phyloP scores from a whole-genome alignment of 2,113 vertebrate species.

The Phrynosoma blainvillii region DNA sequence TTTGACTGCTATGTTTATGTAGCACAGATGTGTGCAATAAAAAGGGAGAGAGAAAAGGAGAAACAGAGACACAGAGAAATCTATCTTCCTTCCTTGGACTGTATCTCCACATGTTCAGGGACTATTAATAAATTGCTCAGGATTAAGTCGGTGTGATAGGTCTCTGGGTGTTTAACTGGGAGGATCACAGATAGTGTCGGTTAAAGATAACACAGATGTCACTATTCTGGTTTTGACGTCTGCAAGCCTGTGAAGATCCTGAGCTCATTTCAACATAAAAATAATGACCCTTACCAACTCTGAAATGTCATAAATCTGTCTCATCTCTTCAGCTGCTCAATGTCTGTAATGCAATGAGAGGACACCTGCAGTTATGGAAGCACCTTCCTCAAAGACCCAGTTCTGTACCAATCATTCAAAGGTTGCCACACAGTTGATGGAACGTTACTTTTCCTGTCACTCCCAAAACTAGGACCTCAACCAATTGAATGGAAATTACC shows the following conservation, averaged over 20 bases:
- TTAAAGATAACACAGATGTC: background rate
- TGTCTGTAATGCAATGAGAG: background rate
- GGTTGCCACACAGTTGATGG: background rate
- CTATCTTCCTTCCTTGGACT: background rate
- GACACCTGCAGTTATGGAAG: background rate
- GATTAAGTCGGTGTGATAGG: background rate
- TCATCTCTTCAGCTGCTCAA: background rate
- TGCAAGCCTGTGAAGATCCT: background rate
- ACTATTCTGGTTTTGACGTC: background rate
- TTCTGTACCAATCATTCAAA: no score
- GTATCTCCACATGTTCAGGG: no score
- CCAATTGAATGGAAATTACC: background rate
- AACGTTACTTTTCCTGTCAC: no score
- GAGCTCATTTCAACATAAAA: background rate
- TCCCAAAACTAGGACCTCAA: background rate
- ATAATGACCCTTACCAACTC: background rate
- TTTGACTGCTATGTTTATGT: background rate
- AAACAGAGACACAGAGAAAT: background rate
- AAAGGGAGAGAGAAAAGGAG: background rate
- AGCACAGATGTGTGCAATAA: background rate
- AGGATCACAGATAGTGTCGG: background rate
- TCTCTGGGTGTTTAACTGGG: background rate
- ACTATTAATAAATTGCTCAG: background rate
- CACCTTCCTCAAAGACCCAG: background rate
- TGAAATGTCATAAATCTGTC: background rate